Conservation (phyloP, 2,797 vertebrate species). For the Poecilia picta region DNA sequence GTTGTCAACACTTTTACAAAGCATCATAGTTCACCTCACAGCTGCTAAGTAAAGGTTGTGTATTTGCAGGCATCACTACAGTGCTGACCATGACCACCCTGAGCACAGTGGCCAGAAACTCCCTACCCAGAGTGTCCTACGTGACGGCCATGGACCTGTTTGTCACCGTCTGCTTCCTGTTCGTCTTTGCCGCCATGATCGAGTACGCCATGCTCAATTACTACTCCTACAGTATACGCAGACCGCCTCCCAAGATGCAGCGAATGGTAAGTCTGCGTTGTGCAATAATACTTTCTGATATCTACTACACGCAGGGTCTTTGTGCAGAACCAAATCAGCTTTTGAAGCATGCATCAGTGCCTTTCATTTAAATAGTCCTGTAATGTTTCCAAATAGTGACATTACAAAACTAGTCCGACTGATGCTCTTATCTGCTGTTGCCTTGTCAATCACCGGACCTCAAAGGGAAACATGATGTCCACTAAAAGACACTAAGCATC, state of each 20-base stretch:
- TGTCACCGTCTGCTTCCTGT: conserved; percentile 96
- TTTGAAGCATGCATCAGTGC: neutral
- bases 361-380: neutral
- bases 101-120: conserved; percentile 95
- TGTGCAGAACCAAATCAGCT: neutral
- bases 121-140: conserved; percentile 93
- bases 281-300: neutral
- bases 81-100: conserved; percentile 98
- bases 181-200: conserved; percentile 96
- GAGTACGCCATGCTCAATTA: conserved; percentile 98
- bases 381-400: neutral
- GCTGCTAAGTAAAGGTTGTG: neutral
- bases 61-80: conserved; percentile 90
- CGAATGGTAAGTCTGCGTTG: conserved; percentile 75
- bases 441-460: neutral
- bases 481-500: neutral
- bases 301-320: neutral
- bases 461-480: neutral
- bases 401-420: neutral
- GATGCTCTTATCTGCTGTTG: neutral
- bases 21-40: neutral
- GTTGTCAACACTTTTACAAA: neutral
- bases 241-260: conserved; percentile 86
- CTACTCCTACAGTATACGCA: conserved; percentile 87
- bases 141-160: conserved; percentile 98